Evolutionary conservation across 2,888 invertebrate species (phyloP), one percentile per base, ranked within the genome.

Genomic region (Dioctria linearis): DNA sequence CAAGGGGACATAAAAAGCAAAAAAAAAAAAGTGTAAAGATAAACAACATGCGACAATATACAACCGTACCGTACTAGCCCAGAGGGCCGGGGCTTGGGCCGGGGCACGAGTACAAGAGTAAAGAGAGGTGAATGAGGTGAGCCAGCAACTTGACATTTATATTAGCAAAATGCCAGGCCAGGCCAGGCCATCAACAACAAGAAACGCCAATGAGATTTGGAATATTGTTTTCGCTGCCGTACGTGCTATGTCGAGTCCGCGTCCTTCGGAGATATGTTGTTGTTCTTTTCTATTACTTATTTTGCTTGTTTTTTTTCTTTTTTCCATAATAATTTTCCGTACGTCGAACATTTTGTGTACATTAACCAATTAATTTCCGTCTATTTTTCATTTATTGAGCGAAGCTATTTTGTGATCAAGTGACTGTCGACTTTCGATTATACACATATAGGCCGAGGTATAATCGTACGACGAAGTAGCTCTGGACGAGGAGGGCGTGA

Each of bases 351-450:
- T 57, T 59, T 73, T 57, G 73, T 57, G 73, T 59, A 73, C 54
- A 57, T 73, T 54, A 73, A 54, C 25, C 63, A 49, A 76, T 76
- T 63, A 63, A 76, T 76, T 76, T 76, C 76, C 63, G 66, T 76
- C 76, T 63, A 76, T 63, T 63, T 46, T 49, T 63, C 43, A 49
- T 61, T 54, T 54, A 46, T 8, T 46, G 11, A 25, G 25, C 25
- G 25, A 25, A 25, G 25, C 25, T 25, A 25, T 25, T 25, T 25
- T 25, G 25, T 25, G 25, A 25, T 25, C 25, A 25, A 25, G 25
- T 25, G 25, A 25, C 25, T 25, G 25, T 25, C 25, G 25, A 25
- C 25, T 25, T 25, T 25, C 25, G 25, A 25, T 25, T 25, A 25
- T 25, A 25, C 25, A 25, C 25, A 25, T 25, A 25, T 25, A 25